These are phyloP conservation scores for Lynx canadensis DNA, from an alignment of 2,113 vertebrate genomes.

Conservation along the genomic window DNA sequence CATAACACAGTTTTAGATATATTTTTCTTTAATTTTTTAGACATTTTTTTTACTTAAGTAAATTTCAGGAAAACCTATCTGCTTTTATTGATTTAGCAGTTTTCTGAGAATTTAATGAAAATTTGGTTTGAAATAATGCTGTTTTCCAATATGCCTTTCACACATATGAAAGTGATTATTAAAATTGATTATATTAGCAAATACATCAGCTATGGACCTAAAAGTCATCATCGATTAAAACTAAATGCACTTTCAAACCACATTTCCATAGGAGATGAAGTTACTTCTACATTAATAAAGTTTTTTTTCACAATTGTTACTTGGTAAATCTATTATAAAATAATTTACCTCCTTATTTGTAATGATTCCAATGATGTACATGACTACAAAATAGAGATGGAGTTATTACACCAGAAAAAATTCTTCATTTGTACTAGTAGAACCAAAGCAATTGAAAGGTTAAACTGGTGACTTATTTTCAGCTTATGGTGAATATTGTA, in stretches of 20 bases:
- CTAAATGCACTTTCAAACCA: slow-evolving; percentile 5
- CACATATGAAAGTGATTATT: neutral
- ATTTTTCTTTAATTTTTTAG: neutral
- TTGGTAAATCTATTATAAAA: neutral
- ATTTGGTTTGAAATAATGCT: neutral
- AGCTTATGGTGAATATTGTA: neutral
- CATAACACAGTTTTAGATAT: slow-evolving; percentile 28
- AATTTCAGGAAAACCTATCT: neutral
- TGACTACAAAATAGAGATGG: neutral
- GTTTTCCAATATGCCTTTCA: neutral
- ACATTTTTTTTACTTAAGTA: neutral
- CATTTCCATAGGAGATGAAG: neutral
- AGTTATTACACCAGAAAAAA: neutral
- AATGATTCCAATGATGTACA: neutral
- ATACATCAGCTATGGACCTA: neutral
- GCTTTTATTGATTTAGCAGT: neutral
- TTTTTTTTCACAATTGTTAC: neutral
- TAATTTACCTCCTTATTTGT: neutral
- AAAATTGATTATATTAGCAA: slow-evolving; percentile 42
- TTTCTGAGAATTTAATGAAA: slow-evolving; percentile 28
- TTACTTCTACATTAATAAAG: neutral
- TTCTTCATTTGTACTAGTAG: neutral
- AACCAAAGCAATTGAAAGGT: neutral
- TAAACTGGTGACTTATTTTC: neutral
- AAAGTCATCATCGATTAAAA: neutral